Evolutionary conservation across 2,113 vertebrate genomes (phyloP).

Genomic region (Agelaius phoeniceus): DNA sequence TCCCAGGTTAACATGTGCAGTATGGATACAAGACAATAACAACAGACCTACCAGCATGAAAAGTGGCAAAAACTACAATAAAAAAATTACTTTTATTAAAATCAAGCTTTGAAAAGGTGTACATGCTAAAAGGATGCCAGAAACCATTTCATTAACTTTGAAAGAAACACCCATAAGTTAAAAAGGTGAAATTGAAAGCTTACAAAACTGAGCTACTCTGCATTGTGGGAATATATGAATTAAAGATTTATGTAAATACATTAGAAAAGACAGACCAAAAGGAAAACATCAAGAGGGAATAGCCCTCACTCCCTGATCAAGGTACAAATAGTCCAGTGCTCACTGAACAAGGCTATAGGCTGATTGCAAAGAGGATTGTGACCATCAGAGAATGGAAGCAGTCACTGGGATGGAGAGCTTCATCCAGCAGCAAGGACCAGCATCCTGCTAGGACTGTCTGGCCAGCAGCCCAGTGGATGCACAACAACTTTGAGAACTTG

Average conservation of each 20-base stretch:
- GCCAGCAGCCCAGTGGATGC: neutral
- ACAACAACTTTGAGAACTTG: neutral
- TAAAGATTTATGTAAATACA: conserved; percentile 27
- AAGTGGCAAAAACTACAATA: neutral
- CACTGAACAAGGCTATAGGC: neutral
- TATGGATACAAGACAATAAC: neutral
- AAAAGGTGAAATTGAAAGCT: conserved; percentile 10
- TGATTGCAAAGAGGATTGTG: neutral
- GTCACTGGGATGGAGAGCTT: neutral
- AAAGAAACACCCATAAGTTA: neutral
- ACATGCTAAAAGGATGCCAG: neutral
- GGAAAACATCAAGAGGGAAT: neutral
- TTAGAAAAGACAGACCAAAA: neutral
- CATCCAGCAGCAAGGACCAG: neutral
- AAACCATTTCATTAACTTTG: neutral
- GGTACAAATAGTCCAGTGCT: neutral
- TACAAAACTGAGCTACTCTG: neutral
- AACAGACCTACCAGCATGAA: neutral
- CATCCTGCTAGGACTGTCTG: neutral
- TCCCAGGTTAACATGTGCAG: neutral
- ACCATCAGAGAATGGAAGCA: neutral
- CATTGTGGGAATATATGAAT: neutral
- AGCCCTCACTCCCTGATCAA: neutral
- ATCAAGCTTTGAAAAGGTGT: neutral
- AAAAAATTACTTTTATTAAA: neutral